phyloP scores from a whole-genome alignment of 2,797 vertebrate species.

The Semotilus atromaculatus region DNA sequence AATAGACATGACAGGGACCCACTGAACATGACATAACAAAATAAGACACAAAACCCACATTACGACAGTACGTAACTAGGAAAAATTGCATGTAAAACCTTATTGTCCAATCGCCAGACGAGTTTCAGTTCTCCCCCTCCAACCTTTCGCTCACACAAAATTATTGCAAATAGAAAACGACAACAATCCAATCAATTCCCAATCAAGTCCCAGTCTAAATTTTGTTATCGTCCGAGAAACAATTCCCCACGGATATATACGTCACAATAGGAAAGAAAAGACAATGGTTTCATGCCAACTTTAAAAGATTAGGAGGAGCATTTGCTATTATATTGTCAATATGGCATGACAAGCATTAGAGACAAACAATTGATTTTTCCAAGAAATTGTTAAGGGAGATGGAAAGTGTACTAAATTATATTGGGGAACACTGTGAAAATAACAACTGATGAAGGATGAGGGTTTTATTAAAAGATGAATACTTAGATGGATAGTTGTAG shows the following conservation, averaged over 20 bases:
- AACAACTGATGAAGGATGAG: not conserved
- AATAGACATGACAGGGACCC: too few species aligned
- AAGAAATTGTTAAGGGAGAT: slow-evolving; percentile 10
- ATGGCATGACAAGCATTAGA: slow-evolving; percentile 39
- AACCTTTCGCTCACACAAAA: slow-evolving; percentile 2
- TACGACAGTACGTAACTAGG: too few species aligned
- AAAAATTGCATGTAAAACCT: not conserved
- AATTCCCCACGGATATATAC: not conserved
- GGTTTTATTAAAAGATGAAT: slow-evolving; percentile 32
- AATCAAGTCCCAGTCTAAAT: not conserved
- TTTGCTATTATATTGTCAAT: slow-evolving; percentile 38
- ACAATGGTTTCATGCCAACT: not conserved
- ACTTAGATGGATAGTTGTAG: not conserved
- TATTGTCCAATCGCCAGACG: not conserved
- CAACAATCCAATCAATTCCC: not conserved
- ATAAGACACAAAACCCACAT: too few species aligned
- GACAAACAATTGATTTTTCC: slow-evolving; percentile 40
- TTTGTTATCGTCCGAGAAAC: not conserved
- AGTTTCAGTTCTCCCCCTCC: not conserved
- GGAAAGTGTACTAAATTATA: slow-evolving; percentile 33
- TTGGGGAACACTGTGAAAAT: slow-evolving; percentile 19
- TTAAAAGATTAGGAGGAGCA: slow-evolving; percentile 7
- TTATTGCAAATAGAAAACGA: not conserved
- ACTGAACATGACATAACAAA: too few species aligned
- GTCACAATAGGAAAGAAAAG: not conserved